phyloP scores from a whole-genome alignment of 1,140 invertebrate species.

The Drosophila lini region DNA sequence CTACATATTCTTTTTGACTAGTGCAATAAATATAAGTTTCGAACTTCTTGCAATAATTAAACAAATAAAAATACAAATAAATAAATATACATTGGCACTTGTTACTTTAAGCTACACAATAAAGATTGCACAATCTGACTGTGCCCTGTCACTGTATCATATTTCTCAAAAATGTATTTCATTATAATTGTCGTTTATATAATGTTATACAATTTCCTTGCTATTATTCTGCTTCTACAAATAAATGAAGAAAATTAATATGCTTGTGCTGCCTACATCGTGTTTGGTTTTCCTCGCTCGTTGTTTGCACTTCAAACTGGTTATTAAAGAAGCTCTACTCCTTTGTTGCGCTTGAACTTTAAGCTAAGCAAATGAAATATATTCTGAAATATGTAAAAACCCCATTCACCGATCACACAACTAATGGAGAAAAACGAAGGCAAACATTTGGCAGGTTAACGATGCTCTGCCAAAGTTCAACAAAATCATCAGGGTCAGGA shows the following conservation, averaged over 20 bases:
- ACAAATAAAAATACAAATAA: no score
- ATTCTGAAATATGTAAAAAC: neutral
- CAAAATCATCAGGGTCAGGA: conserved; percentile 26
- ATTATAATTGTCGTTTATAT: neutral
- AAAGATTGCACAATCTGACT: neutral
- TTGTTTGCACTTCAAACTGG: neutral
- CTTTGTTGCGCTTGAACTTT: neutral
- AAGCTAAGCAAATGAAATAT: neutral
- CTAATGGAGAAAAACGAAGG: conserved; percentile 5
- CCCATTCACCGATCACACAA: conserved; percentile 15
- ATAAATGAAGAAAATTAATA: neutral
- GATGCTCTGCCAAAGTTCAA: conserved; percentile 27
- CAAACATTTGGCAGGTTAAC: conserved; percentile 41
- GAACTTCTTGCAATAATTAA: no score
- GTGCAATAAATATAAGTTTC: no score
- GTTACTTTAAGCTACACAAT: neutral
- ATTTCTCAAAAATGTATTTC: neutral
- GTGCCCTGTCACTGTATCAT: neutral
- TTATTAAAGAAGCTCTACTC: neutral
- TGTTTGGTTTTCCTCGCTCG: neutral
- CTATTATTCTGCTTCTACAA: neutral
- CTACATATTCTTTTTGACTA: no score
- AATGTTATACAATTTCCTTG: neutral
- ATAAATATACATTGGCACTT: neutral
- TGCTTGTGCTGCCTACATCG: neutral